Conservation (phyloP, 2,113 vertebrate genomes). For the Pelvicachromis taeniatus region DNA sequence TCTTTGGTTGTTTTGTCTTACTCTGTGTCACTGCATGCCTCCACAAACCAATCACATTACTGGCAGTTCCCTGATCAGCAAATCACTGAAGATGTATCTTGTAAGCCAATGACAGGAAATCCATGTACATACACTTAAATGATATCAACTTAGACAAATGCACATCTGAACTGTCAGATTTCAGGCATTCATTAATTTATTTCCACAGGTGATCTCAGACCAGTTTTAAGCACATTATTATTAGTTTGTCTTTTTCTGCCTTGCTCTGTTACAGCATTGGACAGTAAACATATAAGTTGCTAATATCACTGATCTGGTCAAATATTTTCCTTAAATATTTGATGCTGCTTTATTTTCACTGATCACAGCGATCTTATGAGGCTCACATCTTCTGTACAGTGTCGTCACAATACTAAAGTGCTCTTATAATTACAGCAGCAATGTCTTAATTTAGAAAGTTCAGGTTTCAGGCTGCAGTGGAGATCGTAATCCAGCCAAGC, state of each 20-base stretch:
- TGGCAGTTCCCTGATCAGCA: conserved; percentile 36
- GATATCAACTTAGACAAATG: conserved; percentile 1
- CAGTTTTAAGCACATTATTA: background rate
- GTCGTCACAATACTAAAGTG: rapidly evolving
- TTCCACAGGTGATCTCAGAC: background rate
- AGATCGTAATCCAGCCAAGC: too few species aligned
- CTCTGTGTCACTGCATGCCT: conserved; percentile 54
- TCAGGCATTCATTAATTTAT: background rate
- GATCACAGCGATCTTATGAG: background rate
- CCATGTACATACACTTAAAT: background rate
- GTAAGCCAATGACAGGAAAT: background rate
- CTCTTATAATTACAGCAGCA: background rate
- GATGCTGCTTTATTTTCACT: background rate
- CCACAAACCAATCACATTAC: conserved; percentile 27
- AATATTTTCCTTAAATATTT: background rate
- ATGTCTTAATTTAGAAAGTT: background rate
- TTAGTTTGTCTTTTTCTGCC: rapidly evolving
- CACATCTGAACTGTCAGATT: background rate
- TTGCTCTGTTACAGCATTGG: background rate
- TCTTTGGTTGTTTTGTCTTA: conserved; percentile 53
- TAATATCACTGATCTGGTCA: background rate
- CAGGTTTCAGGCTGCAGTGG: too few species aligned
- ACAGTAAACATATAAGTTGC: background rate
- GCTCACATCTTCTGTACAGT: background rate
- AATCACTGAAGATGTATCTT: conserved; percentile 27